Evolutionary conservation across 2,797 vertebrate genomes (phyloP).

Genomic region (Gymnoscopelus microlampas): DNA sequence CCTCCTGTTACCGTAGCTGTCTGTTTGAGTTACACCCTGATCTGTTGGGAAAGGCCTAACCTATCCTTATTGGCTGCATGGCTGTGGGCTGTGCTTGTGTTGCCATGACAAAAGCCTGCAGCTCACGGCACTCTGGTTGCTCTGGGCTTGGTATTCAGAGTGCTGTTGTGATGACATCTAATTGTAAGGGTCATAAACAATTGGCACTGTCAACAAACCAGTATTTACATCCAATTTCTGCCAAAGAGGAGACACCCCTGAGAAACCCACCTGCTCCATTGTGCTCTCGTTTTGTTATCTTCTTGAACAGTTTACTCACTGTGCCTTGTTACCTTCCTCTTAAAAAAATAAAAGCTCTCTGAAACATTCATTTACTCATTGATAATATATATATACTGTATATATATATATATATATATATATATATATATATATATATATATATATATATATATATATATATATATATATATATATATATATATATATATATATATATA

Average conservation of each 20-base stretch:
- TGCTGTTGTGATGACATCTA: constrained; percentile 70
- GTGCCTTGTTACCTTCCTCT: too few relatives aligned
- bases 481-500: not conserved
- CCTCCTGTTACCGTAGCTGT: constrained; percentile 49
- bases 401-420: not conserved
- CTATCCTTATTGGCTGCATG: constrained; percentile 49
- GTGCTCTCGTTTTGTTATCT: not conserved
- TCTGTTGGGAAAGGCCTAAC: constrained; percentile 49
- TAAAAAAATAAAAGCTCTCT: not conserved
- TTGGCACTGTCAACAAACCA: constrained; percentile 49
- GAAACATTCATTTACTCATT: too few relatives aligned
- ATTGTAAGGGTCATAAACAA: constrained; percentile 62
- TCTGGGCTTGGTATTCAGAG: constrained; percentile 38
- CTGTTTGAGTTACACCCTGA: constrained; percentile 59
- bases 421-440: not conserved
- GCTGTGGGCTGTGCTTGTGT: constrained; percentile 56
- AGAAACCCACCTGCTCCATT: constrained; percentile 1
- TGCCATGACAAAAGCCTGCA: constrained; percentile 69
- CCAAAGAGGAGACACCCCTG: constrained; percentile 1
- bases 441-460: not conserved
- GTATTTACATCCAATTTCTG: constrained; percentile 45
- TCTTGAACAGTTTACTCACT: not conserved
- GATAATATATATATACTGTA: not conserved
- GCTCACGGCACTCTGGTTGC: constrained; percentile 45
- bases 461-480: not conserved